Evolutionary conservation across 2,888 invertebrate species (phyloP), one percentile per base, ranked within the genome.

Genomic region (Allacma fusca): DNA sequence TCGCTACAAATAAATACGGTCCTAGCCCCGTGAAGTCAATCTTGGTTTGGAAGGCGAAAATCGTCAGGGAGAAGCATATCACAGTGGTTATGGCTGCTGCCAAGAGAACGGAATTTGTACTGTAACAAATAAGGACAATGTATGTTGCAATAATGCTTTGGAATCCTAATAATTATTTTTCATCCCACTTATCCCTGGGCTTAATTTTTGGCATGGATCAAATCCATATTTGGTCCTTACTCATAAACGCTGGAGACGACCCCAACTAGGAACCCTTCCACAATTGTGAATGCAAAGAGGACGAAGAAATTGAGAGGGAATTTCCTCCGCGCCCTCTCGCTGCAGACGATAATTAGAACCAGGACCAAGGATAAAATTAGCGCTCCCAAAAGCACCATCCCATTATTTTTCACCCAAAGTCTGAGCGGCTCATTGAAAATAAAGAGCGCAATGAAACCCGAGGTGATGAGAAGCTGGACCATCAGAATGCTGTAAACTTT

Each of bases 301-400:
- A 96, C 92, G 80, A 98, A 92, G 87, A 94, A 93, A 88, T 98
- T 98, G 87, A 91, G 90, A 0, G 97, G 97, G 29, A 92, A 90
- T 82, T 91, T 91, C 69, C 97, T 91, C 40, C 97, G 90, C 12
- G 96, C 92, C 85, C 89, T 89, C 59, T 91, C 91, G 87, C 96
- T 97, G 86, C 97, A 98, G 1, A 94, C 80, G 67, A 83, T 74
- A 13, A 80, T 81, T 24, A 83, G 69, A 65, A 83, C 21, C 12
- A 81, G 71, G 21, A 82, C 80, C 24, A 83, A 74, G 0, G 82
- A 78, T 19, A 78, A 40, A 13, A 77, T 79, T 23, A 78, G 73
- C 9, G 74, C 75, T 0, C 13, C 73, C 19, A 78, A 44, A n/a
- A 77, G 44, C 12, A 80, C 64, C 0, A 59, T 4, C 5, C 67